phyloP scores from a whole-genome alignment of 2,797 vertebrate species.

The Triplophysa bombifrons region DNA sequence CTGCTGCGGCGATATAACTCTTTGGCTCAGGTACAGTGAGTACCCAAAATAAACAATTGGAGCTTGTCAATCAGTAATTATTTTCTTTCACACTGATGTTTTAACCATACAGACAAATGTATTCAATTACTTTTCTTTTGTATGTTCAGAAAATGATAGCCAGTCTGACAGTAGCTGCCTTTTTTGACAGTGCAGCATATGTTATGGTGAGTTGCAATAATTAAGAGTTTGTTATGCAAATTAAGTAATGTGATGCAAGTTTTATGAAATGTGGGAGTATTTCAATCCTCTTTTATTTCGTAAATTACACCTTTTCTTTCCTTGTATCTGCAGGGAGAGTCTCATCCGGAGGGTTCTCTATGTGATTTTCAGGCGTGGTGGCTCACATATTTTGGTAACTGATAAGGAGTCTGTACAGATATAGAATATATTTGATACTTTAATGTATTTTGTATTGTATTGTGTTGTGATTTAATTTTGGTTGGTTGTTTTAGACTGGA shows the following conservation, averaged over 20 bases:
- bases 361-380: slow-evolving; percentile 85
- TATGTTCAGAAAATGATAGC: slow-evolving; percentile 81
- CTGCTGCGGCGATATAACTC: slow-evolving; percentile 85
- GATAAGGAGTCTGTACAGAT: background rate
- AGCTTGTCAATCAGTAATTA: background rate
- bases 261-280: background rate
- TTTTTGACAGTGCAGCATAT: slow-evolving; percentile 82
- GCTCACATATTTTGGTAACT: slow-evolving; percentile 84
- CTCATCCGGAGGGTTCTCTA: slow-evolving; percentile 72
- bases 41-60: background rate
- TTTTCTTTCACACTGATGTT: too few species aligned
- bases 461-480: background rate
- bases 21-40: slow-evolving; percentile 80
- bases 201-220: slow-evolving; percentile 78
- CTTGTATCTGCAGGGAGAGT: slow-evolving; percentile 70
- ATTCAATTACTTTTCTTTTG: background rate
- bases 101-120: too few species aligned
- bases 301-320: slow-evolving; percentile 13
- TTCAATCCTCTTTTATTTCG: slow-evolving; percentile 15
- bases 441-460: too few species aligned
- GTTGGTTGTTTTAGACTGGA: slow-evolving; percentile 56
- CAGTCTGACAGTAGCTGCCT: slow-evolving; percentile 79
- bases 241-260: background rate
- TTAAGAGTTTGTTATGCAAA: slow-evolving; percentile 11
- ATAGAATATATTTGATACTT: background rate